phyloP scores from a whole-genome alignment of 2,888 invertebrate genomes.

The Subacronicta megacephala region DNA sequence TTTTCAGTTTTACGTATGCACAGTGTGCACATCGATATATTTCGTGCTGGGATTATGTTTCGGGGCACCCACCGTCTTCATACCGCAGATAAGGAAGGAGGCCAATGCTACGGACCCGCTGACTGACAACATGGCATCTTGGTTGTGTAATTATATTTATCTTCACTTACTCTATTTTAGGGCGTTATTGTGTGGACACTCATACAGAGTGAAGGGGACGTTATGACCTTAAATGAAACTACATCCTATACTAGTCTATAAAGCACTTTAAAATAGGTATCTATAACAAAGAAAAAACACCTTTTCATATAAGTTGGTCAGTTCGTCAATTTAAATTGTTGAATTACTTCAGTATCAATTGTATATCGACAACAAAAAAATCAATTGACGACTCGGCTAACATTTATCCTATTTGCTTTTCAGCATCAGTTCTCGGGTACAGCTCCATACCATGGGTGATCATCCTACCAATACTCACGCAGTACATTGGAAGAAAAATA shows the following conservation, averaged over 20 bases:
- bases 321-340: no score
- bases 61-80: constrained; percentile 69
- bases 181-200: no score
- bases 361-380: neutral
- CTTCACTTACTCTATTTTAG: neutral
- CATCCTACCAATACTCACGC: constrained; percentile 52
- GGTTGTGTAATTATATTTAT: constrained; percentile 64
- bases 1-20: constrained; percentile 64
- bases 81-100: constrained; percentile 67
- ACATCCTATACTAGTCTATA: no score
- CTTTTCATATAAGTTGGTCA: no score
- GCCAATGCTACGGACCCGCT: constrained; percentile 58
- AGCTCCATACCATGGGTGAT: constrained; percentile 59
- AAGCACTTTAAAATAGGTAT: no score
- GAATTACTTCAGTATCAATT: no score
- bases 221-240: no score
- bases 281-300: no score
- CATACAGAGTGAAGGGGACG: no score
- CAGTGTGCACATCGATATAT: constrained; percentile 62
- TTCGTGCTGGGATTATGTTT: constrained; percentile 67
- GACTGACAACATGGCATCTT: constrained; percentile 68
- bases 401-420: constrained; percentile 41
- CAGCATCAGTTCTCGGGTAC: constrained; percentile 58
- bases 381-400: constrained; percentile 13
- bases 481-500: constrained; percentile 57